Conservation (phyloP, 2,888 invertebrate species). For the Lasioglossum zephyrum region DNA sequence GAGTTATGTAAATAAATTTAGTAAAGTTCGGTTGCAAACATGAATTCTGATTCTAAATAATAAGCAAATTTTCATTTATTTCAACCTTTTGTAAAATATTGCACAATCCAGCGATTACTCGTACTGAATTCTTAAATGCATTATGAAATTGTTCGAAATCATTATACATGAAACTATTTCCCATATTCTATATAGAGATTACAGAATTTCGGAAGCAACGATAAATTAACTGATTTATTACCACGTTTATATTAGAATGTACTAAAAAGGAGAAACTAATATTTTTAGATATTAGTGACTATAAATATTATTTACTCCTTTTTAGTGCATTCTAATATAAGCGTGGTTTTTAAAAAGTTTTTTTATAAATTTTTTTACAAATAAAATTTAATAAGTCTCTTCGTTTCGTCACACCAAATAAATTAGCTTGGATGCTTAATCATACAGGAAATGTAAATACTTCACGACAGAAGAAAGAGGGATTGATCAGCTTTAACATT, state of each 20-base stretch:
- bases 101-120: neutral
- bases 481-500: neutral
- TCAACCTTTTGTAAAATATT: neutral
- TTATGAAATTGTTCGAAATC: neutral
- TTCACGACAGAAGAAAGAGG: neutral
- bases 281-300: no score
- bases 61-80: neutral
- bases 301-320: no score
- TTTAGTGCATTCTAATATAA: no score
- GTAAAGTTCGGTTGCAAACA: neutral
- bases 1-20: neutral
- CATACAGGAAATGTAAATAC: neutral
- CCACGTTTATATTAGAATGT: no score
- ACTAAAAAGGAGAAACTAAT: no score
- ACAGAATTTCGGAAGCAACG: neutral
- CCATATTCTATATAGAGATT: neutral
- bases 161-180: neutral
- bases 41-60: neutral
- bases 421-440: neutral
- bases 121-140: neutral
- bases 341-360: no score
- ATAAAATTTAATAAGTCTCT: neutral
- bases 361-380: no score
- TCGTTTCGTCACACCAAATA: neutral
- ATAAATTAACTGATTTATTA: neutral